Percentiles rank a stretch among this genome's conserved stretches.
Conservation (phyloP, 2,888 invertebrate genomes). For the Xiphydria camelus region DNA sequence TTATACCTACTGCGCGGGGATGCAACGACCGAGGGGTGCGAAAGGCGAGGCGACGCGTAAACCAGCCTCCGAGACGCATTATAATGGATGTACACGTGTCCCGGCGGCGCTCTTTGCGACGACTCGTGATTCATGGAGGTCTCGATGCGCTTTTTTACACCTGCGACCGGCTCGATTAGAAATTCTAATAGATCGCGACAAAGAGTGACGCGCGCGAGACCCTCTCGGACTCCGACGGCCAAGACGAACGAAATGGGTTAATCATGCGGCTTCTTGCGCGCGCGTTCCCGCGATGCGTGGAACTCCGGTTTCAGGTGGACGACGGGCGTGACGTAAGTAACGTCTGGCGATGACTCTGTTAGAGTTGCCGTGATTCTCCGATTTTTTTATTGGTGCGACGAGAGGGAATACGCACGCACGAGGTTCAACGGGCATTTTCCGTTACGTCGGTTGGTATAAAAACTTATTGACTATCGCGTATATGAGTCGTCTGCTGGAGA, state of each 20-base stretch:
- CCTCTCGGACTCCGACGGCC: constrained; percentile 30
- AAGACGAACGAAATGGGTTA: constrained; percentile 35
- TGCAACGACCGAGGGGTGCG: not conserved
- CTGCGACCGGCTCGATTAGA: constrained; percentile 54
- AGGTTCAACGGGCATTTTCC: too few species aligned
- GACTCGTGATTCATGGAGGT: constrained; percentile 54
- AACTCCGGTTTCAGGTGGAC: too few species aligned
- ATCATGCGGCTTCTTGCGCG: constrained; percentile 37
- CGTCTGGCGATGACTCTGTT: too few species aligned
- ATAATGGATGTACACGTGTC: constrained; percentile 52
- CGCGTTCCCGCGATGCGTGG: too few species aligned
- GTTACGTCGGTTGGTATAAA: too few species aligned
- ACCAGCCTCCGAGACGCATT: constrained; percentile 28
- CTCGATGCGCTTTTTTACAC: constrained; percentile 53
- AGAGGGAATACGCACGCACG: too few species aligned
- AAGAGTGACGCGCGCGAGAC: constrained; percentile 48
- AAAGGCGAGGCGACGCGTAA: constrained; percentile 21
- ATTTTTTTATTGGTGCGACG: too few species aligned
- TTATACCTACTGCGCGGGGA: too few species aligned
- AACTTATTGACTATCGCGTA: too few species aligned
- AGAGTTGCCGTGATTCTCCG: too few species aligned
- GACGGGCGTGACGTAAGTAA: too few species aligned
- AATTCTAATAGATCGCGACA: constrained; percentile 50
- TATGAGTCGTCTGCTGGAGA: too few species aligned
- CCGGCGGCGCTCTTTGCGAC: constrained; percentile 46